phyloP scores from a whole-genome alignment of 1,140 invertebrate species.

The Harlomillsia oculata region DNA sequence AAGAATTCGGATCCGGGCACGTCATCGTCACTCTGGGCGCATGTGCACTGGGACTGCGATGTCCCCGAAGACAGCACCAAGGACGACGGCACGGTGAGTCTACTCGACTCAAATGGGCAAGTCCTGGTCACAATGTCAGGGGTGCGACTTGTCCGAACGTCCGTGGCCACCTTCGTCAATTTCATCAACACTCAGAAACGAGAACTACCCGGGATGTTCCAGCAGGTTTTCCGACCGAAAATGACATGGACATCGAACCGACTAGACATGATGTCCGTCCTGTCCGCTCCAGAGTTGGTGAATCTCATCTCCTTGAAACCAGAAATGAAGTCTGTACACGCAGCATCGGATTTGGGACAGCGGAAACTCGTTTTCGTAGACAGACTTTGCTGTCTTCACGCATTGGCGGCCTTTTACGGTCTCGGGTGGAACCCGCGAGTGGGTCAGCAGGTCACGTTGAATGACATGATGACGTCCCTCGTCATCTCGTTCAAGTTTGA shows the following conservation, averaged over 20 bases:
- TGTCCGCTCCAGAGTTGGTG: not conserved
- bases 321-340: not conserved
- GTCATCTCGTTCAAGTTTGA: not conserved
- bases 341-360: not conserved
- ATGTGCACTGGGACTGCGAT: no score
- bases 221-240: constrained; percentile 12
- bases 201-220: constrained; percentile 5
- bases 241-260: not conserved
- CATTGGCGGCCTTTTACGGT: not conserved
- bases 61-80: no score
- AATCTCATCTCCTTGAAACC: no score
- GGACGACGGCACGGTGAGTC: no score
- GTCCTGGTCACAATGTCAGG: constrained; percentile 15
- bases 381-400: not conserved
- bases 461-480: not conserved
- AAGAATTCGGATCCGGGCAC: no score
- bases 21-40: no score
- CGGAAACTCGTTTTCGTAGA: not conserved
- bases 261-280: not conserved
- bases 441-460: not conserved
- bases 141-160: constrained; percentile 8
- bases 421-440: constrained; percentile 2
- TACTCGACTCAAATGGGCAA: not conserved
- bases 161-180: constrained; percentile 1
- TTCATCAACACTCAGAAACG: constrained; percentile 5